Evolutionary conservation across 2,113 vertebrate species (phyloP).

Genomic region (Triplophysa siluroides): DNA sequence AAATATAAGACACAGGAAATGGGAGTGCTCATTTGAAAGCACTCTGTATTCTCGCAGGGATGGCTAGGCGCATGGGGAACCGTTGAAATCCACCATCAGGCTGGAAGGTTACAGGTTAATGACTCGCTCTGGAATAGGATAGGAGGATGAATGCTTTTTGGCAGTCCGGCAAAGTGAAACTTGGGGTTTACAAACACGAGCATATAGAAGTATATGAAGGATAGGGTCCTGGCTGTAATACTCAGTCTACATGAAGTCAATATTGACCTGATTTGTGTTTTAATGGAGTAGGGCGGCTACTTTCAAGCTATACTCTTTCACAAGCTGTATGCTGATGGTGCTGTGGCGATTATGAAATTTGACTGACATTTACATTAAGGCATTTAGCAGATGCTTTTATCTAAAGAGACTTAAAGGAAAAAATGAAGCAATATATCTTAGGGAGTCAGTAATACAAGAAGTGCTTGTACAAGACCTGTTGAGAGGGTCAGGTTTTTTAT

Average conservation of each 20-base stretch:
- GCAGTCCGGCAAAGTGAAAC: constrained; percentile 38
- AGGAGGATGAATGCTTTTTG: constrained; percentile 24
- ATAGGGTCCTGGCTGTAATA: not conserved
- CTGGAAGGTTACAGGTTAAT: constrained; percentile 51
- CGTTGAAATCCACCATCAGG: constrained; percentile 41
- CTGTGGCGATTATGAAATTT: too few species aligned
- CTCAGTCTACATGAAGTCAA: not conserved
- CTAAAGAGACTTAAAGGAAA: too few species aligned
- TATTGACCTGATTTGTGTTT: constrained; percentile 5
- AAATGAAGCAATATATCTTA: too few species aligned
- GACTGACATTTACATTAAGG: too few species aligned
- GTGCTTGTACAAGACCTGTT: too few species aligned
- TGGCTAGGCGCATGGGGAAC: constrained; percentile 1
- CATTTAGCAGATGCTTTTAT: too few species aligned
- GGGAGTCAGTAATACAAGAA: too few species aligned
- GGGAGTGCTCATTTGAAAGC: constrained; percentile 47
- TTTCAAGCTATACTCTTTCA: too few species aligned
- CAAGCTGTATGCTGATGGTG: too few species aligned
- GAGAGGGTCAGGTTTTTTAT: too few species aligned
- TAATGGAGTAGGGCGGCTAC: too few species aligned
- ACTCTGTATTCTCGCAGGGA: constrained; percentile 46
- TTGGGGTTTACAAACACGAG: not conserved
- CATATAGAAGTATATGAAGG: not conserved
- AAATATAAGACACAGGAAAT: constrained; percentile 15
- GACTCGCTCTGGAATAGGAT: constrained; percentile 46